A percentile compares a stretch with the other conserved stretches of the same genome.
phyloP scores from a whole-genome alignment of 2,113 vertebrate genomes.

The Peucedramus taeniatus region DNA sequence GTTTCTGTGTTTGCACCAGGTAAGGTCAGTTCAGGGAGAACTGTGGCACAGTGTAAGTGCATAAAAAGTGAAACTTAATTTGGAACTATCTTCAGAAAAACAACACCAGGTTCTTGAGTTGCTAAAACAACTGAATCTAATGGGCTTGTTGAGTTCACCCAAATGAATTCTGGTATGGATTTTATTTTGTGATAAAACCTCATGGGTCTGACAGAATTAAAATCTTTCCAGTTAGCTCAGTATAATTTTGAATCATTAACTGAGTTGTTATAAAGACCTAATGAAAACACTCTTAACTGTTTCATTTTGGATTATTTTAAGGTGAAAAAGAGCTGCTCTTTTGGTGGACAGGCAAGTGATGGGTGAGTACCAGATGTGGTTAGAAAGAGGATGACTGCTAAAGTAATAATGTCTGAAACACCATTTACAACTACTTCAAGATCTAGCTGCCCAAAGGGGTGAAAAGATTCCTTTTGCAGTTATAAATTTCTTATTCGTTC shows the following conservation, averaged over 20 bases:
- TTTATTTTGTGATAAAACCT: background rate
- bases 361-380: background rate
- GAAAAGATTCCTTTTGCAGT: background rate
- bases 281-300: background rate
- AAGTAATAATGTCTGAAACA: slow-evolving; percentile 32
- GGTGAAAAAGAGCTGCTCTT: background rate
- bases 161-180: background rate
- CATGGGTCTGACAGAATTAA: background rate
- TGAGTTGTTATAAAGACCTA: background rate
- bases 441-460: background rate
- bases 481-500: slow-evolving; percentile 23
- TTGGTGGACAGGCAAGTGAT: background rate
- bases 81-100: background rate
- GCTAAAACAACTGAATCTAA: background rate
- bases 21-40: background rate
- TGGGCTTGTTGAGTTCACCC: background rate
- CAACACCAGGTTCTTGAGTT: background rate
- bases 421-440: slow-evolving; percentile 7
- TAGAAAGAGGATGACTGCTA: background rate
- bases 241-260: background rate
- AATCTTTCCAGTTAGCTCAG: background rate
- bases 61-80: background rate
- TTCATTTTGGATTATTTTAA: background rate
- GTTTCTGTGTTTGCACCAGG: background rate
- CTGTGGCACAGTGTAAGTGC: background rate